These are phyloP conservation scores for Abramis brama DNA, from an alignment of 2,113 vertebrate genomes.

Conservation along the genomic window DNA sequence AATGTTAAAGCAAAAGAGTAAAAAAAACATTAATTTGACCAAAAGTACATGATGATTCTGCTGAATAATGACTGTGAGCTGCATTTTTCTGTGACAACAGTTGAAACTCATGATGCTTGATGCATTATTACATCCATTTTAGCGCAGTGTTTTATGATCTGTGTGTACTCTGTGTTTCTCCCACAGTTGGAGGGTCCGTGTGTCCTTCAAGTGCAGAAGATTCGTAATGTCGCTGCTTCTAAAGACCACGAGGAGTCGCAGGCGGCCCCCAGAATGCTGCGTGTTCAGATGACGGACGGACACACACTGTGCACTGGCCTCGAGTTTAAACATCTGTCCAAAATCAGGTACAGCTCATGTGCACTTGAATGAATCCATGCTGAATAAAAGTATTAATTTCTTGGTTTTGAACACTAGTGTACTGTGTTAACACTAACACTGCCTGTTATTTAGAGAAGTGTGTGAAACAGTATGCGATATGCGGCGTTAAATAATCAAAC, in stretches of 20 bases:
- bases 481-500: neutral
- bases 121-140: neutral
- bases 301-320: conserved; percentile 89
- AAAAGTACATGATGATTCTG: neutral
- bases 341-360: conserved; percentile 85
- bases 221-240: conserved; percentile 90
- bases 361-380: neutral
- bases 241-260: conserved; percentile 96
- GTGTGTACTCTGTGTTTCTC: neutral
- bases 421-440: no score
- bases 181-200: conserved; percentile 92
- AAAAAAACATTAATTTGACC: neutral
- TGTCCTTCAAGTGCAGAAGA: conserved; percentile 95
- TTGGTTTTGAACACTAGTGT: neutral
- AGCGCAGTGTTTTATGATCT: neutral
- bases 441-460: neutral
- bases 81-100: neutral
- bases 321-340: conserved; percentile 89
- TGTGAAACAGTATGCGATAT: neutral
- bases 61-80: neutral
- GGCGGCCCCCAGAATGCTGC: conserved; percentile 91
- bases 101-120: neutral
- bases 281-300: conserved; percentile 96
- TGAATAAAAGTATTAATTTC: neutral
- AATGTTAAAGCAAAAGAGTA: neutral